Percentiles rank a stretch among this genome's conserved stretches.
Conservation (phyloP, 2,113 vertebrate genomes). For the Stigmatopora nigra region DNA sequence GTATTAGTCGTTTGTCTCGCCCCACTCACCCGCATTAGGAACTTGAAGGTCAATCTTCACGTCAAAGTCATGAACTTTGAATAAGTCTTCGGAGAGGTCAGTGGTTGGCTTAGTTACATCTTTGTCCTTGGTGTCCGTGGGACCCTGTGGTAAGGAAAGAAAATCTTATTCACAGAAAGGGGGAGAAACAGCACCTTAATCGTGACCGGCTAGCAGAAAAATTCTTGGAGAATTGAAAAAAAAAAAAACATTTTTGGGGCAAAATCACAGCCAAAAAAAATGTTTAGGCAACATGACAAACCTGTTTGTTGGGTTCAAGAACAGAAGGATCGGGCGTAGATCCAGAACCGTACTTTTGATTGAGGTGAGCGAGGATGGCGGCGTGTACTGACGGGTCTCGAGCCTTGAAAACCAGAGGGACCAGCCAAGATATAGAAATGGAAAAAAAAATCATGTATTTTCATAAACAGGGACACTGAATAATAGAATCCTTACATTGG, state of each 20-base stretch:
- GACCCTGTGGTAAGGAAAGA: slow-evolving; percentile 64
- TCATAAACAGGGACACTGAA: not conserved
- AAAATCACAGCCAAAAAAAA: not conserved
- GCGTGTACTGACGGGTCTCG: slow-evolving; percentile 97
- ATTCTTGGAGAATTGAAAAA: too few relatives aligned
- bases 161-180: too few relatives aligned
- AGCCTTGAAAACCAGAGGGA: slow-evolving; percentile 68
- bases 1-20: not conserved
- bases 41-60: slow-evolving; percentile 99
- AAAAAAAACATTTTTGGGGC: too few relatives aligned
- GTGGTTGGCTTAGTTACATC: slow-evolving; percentile 85
- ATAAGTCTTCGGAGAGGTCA: slow-evolving; percentile 97
- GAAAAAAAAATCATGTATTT: not conserved
- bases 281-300: slow-evolving; percentile 30
- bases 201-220: too few relatives aligned
- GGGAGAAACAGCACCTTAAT: too few relatives aligned
- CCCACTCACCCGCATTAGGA: slow-evolving; percentile 86
- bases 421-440: not conserved
- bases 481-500: slow-evolving; percentile 78
- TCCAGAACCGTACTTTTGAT: slow-evolving; percentile 94
- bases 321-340: slow-evolving; percentile 61
- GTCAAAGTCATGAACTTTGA: slow-evolving; percentile 98
- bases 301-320: slow-evolving; percentile 77
- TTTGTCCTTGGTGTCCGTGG: slow-evolving; percentile 78
- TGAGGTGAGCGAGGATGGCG: slow-evolving; percentile 93